Percentiles rank a stretch among this genome's conserved stretches.
Conservation (phyloP, 2,113 vertebrate species). For the Nothobranchius kuhntae region DNA sequence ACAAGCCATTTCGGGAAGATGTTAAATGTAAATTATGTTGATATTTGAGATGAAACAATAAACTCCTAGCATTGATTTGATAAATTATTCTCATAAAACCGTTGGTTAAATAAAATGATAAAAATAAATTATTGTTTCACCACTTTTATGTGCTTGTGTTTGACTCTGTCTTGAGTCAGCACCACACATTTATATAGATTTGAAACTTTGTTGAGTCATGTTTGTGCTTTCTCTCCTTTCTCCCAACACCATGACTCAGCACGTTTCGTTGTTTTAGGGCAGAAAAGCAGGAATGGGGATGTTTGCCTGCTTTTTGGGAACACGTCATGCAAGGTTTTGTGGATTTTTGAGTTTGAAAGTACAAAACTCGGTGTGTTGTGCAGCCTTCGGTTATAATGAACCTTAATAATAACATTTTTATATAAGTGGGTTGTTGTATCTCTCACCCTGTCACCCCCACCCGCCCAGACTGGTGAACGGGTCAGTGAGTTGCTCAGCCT, state of each 20-base stretch:
- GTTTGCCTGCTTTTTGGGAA: not conserved
- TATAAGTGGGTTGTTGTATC: too few species aligned
- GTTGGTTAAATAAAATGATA: not conserved
- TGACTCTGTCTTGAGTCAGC: not conserved
- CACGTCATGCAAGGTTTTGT: not conserved
- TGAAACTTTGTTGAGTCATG: not conserved
- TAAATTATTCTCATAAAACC: not conserved
- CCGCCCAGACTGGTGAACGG: conserved; percentile 25
- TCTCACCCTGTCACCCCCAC: conserved; percentile 13
- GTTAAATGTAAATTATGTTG: not conserved
- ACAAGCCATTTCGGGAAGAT: too few species aligned
- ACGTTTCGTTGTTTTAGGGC: conserved; percentile 39
- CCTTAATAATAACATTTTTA: too few species aligned
- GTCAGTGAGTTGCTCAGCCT: conserved; percentile 57
- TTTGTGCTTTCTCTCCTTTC: conserved; percentile 11
- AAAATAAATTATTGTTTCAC: too few species aligned
- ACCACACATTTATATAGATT: not conserved
- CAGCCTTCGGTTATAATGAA: too few species aligned
- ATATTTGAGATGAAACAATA: not conserved
- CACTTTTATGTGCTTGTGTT: too few species aligned
- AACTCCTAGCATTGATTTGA: not conserved
- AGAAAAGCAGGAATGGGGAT: not conserved
- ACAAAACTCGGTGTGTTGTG: too few species aligned
- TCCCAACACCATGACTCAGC: conserved; percentile 40
- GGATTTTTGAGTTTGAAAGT: too few species aligned